Evolutionary conservation across 2,113 vertebrate species (phyloP).

Genomic region (Marmota monax): DNA sequence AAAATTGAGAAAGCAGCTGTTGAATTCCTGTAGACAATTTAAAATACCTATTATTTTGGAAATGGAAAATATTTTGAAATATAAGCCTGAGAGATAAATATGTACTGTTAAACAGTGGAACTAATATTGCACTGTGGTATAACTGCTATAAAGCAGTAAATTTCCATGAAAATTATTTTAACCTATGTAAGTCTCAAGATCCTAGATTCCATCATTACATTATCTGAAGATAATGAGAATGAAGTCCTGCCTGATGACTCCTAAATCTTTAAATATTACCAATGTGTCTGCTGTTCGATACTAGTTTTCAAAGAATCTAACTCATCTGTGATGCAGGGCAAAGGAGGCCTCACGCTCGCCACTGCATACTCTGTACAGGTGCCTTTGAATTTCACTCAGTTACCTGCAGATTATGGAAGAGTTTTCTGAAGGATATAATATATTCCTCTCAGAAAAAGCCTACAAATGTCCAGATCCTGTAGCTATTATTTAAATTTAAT

Average conservation of each 20-base stretch:
- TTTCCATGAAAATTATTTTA: conserved; percentile 18
- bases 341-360: not conserved
- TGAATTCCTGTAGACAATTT: conserved; percentile 35
- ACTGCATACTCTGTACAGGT: not conserved
- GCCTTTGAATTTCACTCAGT: not conserved
- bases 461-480: not conserved
- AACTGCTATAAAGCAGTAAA: not conserved
- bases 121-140: not conserved
- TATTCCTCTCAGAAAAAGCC: not conserved
- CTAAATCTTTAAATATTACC: conserved; percentile 27
- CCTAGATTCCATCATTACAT: not conserved
- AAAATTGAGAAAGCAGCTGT: conserved; percentile 51
- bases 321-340: not conserved
- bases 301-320: not conserved
- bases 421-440: not conserved
- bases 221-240: not conserved
- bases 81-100: conserved; percentile 1
- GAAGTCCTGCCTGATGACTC: not conserved
- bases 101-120: not conserved
- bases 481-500: not conserved
- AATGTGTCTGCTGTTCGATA: not conserved
- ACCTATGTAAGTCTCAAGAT: not conserved
- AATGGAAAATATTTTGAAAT: conserved; percentile 64
- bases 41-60: not conserved
- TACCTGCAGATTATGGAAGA: not conserved